These are phyloP conservation scores for Gobius niger DNA, from an alignment of 2,113 vertebrate species.

Conservation along the genomic window DNA sequence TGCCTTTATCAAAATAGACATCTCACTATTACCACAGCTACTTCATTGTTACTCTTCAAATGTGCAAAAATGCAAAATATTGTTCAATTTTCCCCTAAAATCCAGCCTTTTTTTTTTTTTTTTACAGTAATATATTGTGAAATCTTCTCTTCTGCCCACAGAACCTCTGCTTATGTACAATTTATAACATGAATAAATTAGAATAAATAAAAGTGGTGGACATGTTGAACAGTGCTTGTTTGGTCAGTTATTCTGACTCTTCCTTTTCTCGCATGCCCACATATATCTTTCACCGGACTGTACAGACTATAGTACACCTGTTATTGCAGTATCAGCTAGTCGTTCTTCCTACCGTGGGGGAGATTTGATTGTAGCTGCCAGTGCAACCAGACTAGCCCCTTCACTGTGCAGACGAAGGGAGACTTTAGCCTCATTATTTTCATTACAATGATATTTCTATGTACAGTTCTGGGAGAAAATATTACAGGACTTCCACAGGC, in stretches of 20 bases:
- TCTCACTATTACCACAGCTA: slow-evolving; percentile 24
- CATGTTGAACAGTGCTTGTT: slow-evolving; percentile 4
- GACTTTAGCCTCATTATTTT: no score
- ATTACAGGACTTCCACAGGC: no score
- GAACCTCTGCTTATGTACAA: not conserved
- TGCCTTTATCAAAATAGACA: slow-evolving; percentile 66
- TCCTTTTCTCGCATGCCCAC: not conserved
- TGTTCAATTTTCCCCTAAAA: slow-evolving; percentile 22
- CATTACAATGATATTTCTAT: no score
- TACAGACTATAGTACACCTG: not conserved
- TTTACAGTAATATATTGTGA: slow-evolving; percentile 37
- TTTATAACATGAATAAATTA: not conserved
- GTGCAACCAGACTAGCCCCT: not conserved
- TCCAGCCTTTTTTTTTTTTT: not conserved
- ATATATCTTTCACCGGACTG: not conserved
- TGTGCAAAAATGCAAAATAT: slow-evolving; percentile 60
- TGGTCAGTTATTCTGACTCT: slow-evolving; percentile 13
- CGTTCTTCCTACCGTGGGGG: no score
- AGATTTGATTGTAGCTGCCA: not conserved
- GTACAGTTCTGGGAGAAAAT: not conserved
- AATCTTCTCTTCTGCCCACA: slow-evolving; percentile 29
- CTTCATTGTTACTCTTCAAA: slow-evolving; percentile 42
- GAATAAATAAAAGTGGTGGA: not conserved
- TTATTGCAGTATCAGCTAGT: not conserved
- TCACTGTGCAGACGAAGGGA: no score